These are phyloP conservation scores for Mesoclemmys tuberculata DNA, from an alignment of 2,113 vertebrate species.

Conservation along the genomic window DNA sequence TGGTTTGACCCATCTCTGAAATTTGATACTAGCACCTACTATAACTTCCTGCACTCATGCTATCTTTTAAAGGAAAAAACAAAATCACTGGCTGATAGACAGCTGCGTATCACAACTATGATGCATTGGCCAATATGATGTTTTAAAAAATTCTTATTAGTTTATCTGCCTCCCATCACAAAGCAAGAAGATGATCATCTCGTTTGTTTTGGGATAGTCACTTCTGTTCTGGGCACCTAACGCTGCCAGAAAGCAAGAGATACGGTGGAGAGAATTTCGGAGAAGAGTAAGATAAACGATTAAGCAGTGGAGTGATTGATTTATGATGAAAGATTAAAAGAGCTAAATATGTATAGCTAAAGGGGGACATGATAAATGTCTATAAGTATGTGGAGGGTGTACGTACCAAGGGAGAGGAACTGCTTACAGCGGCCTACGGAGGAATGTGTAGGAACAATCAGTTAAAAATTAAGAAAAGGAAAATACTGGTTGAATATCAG, in stretches of 20 bases:
- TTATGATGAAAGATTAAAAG: slow-evolving; percentile 73
- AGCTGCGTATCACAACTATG: background rate
- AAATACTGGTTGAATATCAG: background rate
- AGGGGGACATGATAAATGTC: slow-evolving; percentile 65
- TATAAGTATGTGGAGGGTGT: slow-evolving; percentile 39
- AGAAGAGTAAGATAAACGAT: slow-evolving; percentile 29
- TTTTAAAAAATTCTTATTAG: background rate
- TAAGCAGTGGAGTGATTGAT: slow-evolving; percentile 68
- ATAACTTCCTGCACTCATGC: background rate
- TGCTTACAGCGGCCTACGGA: background rate
- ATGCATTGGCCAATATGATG: background rate
- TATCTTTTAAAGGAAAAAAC: background rate
- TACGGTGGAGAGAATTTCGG: background rate
- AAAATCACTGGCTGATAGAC: background rate
- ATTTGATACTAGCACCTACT: background rate
- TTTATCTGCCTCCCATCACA: background rate
- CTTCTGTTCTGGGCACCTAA: background rate
- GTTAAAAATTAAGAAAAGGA: background rate
- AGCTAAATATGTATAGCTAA: slow-evolving; percentile 68
- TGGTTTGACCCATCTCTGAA: background rate
- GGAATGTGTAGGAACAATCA: background rate
- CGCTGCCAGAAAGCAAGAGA: background rate
- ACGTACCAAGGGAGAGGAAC: slow-evolving; percentile 3
- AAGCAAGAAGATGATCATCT: background rate
- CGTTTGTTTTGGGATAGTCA: background rate